Conservation (phyloP, 1,140 invertebrate species). For the Bombyx mandarina region DNA sequence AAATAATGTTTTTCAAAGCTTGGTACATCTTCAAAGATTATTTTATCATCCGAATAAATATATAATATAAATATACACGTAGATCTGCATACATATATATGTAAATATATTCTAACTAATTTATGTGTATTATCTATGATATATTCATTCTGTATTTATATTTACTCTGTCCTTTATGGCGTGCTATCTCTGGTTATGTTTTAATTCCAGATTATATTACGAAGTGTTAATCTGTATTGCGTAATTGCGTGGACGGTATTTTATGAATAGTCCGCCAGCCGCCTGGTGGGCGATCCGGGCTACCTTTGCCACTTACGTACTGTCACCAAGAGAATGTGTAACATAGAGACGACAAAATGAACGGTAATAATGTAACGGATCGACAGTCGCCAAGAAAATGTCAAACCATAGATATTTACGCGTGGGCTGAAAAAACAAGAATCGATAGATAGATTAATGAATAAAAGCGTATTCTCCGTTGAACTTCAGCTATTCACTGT, state of each 20-base stretch:
- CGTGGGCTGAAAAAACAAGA: neutral
- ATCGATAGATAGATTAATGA: neutral
- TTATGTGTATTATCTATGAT: too few relatives aligned
- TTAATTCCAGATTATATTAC: conserved; percentile 23
- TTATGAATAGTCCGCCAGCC: conserved; percentile 32
- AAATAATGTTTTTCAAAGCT: neutral
- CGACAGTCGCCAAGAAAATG: neutral
- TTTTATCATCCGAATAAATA: neutral
- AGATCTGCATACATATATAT: too few relatives aligned
- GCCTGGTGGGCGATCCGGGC: conserved; percentile 45
- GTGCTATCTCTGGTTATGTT: conserved; percentile 10
- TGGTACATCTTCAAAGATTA: conserved; percentile 1
- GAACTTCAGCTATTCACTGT: neutral
- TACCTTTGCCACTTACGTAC: too few relatives aligned
- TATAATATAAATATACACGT: too few relatives aligned
- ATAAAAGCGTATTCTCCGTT: neutral
- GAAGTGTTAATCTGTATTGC: conserved; percentile 35
- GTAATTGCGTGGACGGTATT: conserved; percentile 44
- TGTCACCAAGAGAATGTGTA: too few relatives aligned
- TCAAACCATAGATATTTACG: neutral
- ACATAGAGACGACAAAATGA: too few relatives aligned
- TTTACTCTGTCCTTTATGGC: too few relatives aligned
- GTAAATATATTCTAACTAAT: too few relatives aligned
- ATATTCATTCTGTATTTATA: too few relatives aligned
- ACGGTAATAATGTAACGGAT: too few relatives aligned